A percentile compares a stretch with the other conserved stretches of the same genome.
These are phyloP conservation scores for Tiphia femorata DNA, from an alignment of 2,888 invertebrate species.

Conservation along the genomic window DNA sequence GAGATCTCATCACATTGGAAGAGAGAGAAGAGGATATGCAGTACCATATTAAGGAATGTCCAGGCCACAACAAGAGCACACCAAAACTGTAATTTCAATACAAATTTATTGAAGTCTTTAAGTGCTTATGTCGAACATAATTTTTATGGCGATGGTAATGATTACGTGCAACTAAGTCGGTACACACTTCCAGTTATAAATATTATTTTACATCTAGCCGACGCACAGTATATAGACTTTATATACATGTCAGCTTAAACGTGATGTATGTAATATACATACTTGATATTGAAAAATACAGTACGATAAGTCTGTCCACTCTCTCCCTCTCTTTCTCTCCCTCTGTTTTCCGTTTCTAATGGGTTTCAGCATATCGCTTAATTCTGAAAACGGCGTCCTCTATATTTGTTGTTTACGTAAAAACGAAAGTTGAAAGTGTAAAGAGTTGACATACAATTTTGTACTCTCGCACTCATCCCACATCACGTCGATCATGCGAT, in stretches of 20 bases:
- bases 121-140: conserved; percentile 37
- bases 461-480: no score
- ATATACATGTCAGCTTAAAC: conserved; percentile 40
- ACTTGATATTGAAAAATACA: conserved; percentile 14
- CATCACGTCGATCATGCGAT: no score
- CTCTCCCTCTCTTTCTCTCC: background rate
- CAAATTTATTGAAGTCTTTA: conserved; percentile 58
- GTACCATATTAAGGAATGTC: no score
- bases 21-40: no score
- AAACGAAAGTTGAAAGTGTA: no score
- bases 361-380: no score
- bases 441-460: no score
- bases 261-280: conserved; percentile 40
- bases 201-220: conserved; percentile 37
- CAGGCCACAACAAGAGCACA: no score
- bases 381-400: no score
- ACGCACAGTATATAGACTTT: conserved; percentile 19
- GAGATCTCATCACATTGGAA: no score
- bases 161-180: conserved; percentile 31
- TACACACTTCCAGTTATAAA: conserved; percentile 33
- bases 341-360: background rate
- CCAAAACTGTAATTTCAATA: conserved; percentile 51
- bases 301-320: background rate
- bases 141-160: conserved; percentile 27
- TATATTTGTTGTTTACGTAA: no score